Evolutionary conservation across 2,888 invertebrate species (phyloP), one percentile per base, ranked within the genome.

Genomic region (Meiosimyza platycephala): DNA sequence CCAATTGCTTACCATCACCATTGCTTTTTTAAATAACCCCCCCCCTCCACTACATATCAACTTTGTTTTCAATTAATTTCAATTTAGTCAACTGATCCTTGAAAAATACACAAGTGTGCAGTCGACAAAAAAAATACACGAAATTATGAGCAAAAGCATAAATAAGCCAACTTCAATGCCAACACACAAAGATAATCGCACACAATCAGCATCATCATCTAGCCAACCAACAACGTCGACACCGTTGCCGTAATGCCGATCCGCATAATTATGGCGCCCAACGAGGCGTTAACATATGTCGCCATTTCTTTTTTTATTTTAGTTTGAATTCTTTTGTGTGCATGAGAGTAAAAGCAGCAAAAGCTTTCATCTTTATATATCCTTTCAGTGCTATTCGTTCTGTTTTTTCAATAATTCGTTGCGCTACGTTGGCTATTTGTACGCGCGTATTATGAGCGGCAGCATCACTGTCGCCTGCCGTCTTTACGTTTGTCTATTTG

Each of bases 211-310:
- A 28, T 16, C 69, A 60, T 22, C 55, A 75, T 77, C 77, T 76
- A 78, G 6, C 7, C 69, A 69, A 60, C 60, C 69, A 69, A 51
- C 60, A 28, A 11, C 69, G 52, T 22, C 64, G 71, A 57, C 67
- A 67, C 33, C 15, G 16, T 47, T 15, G 54, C 59, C 5, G 59
- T 59, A 57, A 47, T 28, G 40, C 54, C 18, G 68, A 64, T 71
- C 48, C 64, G 64, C 75, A 80, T 82, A 82, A 82, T 82, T 80
- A 82, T 82, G 76, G 78, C 81, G 79, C 74, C 78, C 80, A 82
- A 77, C 81, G 79, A 80, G 79, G 81, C 82, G 79, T 80, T 77
- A 80, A 80, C 80, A 80, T 78, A 78, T 80, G 82, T 79, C 77
- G 78, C 74, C 74, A 47, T 28, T 55, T 52, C 15, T 54, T 11